Evolutionary conservation across 2,113 vertebrate genomes (phyloP), one percentile per base, ranked within the genome.

Genomic region (Dascyllus trimaculatus): DNA sequence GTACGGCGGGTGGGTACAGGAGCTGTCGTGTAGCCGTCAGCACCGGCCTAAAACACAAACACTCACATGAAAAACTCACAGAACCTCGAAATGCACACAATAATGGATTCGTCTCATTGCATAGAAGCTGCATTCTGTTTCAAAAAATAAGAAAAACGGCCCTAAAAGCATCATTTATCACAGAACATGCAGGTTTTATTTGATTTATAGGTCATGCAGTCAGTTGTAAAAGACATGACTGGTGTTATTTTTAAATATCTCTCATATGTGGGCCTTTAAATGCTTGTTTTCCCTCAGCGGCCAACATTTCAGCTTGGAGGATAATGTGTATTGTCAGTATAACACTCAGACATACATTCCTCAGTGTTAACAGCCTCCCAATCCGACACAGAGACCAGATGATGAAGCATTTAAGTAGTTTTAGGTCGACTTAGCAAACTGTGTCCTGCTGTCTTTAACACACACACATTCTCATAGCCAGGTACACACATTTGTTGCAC

Each of bases 391-490:
- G 57, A 59, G 32, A 26, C 40, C 59, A 76, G 59, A 77, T 68
- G 40, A 78, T 58, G 22, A 7, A 29, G 40, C 24, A 43, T 69
- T 73, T 26, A 66, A 61, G 60, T 85, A 54, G 6, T 74, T 84
- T 87, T 61, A 51, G 15, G 61, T 56, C 17, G 69, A 32, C 61
- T 79, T 62, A 48, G 48, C 68, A 74, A 69, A 67, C 46, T 21
- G 0, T 25, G 45, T 78, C 79, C 82, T 61, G 40, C 63, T 87
- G 69, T 84, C 79, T 68, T 81, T 10, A 68, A 68, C 67, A 52
- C 35, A 66, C 56, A 58, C 24, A 56, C 14, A 57, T 24, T 45
- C 32, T 21, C 15, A 62, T 40, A 61, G 43, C 19, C 66, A 38
- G 11, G 15, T 5, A 21, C 48, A 45, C 58, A 14, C 22, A 43